Percentiles rank a stretch among this genome's conserved stretches.
These are phyloP conservation scores for Campoletis raptor DNA, from an alignment of 2,888 invertebrate species.

Conservation along the genomic window DNA sequence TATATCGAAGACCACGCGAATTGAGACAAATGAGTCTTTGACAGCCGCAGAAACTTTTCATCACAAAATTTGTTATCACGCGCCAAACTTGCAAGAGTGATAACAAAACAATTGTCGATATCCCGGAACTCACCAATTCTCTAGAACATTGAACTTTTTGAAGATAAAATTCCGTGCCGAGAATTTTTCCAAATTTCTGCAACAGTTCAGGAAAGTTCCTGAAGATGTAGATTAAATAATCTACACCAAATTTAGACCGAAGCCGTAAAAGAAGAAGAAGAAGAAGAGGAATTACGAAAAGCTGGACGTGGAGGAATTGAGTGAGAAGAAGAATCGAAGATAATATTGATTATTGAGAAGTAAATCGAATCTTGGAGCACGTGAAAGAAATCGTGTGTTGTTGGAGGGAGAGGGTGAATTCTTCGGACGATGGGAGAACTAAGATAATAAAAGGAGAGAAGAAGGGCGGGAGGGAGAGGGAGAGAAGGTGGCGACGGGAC, in stretches of 20 bases:
- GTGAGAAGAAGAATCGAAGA: conserved; percentile 3
- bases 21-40: not conserved
- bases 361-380: not conserved
- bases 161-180: not conserved
- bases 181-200: not conserved
- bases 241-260: not conserved
- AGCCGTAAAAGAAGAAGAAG: not conserved
- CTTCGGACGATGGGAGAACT: conserved; percentile 77
- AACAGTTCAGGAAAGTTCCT: no score
- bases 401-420: conserved; percentile 33
- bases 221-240: no score
- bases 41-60: not conserved
- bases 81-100: not conserved
- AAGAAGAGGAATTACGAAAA: not conserved
- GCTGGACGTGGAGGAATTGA: not conserved
- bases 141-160: not conserved
- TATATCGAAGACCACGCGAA: not conserved
- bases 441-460: conserved; percentile 76
- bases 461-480: conserved; percentile 64
- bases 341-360: not conserved
- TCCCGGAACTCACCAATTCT: not conserved
- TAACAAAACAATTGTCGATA: not conserved
- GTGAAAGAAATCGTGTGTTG: conserved; percentile 4
- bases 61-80: not conserved
- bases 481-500: conserved; percentile 65